Percentiles rank a stretch among this genome's conserved stretches.
phyloP scores from a whole-genome alignment of 2,888 invertebrate species.

The Oxycera nigricornis region DNA sequence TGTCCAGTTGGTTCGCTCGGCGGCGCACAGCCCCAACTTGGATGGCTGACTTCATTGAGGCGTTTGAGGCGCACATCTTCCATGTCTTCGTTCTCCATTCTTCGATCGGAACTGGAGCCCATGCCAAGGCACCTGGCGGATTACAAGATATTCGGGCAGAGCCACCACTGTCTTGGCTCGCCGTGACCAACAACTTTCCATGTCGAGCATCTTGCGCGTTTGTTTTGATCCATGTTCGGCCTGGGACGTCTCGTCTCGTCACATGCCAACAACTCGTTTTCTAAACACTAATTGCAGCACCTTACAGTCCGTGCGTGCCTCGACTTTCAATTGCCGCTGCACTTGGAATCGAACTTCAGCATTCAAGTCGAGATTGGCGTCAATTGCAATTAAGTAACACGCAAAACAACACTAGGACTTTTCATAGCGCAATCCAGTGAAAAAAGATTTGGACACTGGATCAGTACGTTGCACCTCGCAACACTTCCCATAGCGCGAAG shows the following conservation, averaged over 20 bases:
- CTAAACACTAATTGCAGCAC: neutral
- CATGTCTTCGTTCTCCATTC: neutral
- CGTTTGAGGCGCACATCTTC: conserved; percentile 15
- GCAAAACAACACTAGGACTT: no score
- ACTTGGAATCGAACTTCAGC: no score
- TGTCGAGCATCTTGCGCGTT: conserved; percentile 19
- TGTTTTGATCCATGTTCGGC: conserved; percentile 10
- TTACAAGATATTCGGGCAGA: neutral
- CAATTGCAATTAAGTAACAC: no score
- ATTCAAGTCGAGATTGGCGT: no score
- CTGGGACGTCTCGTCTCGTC: neutral
- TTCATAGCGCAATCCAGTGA: no score
- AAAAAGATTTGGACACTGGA: no score
- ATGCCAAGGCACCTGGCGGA: neutral
- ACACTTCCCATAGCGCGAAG: no score
- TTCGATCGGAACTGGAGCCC: neutral
- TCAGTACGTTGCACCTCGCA: no score
- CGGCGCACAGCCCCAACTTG: neutral
- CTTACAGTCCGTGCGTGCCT: neutral
- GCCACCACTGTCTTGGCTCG: neutral
- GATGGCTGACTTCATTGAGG: conserved; percentile 8
- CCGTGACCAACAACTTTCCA: conserved; percentile 13
- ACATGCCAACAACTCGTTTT: neutral
- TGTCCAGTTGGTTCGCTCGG: neutral
- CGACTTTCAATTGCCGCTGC: neutral